Evolutionary conservation across 2,888 invertebrate genomes (phyloP).

Genomic region (Lucinisca nassula): DNA sequence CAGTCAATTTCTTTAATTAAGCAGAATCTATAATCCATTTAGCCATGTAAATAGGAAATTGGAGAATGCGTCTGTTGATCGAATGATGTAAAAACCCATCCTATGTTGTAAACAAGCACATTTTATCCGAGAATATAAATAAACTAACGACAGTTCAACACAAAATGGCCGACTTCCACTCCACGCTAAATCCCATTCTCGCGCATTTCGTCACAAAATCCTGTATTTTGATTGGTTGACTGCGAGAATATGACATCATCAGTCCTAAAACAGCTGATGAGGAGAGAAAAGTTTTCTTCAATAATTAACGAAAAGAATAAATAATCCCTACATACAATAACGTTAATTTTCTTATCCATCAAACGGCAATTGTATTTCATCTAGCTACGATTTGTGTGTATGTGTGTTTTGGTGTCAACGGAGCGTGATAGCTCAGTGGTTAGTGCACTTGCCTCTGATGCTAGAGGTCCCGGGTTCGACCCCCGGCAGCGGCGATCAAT

Average conservation of each 20-base stretch:
- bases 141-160: conserved; percentile 42
- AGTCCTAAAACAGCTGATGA: conserved; percentile 73
- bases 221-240: conserved; percentile 68
- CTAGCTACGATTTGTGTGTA: no score
- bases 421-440: no score
- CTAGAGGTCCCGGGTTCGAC: no score
- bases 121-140: conserved; percentile 10
- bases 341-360: no score
- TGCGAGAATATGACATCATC: conserved; percentile 75
- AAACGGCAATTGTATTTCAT: no score
- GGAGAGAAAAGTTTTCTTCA: no score
- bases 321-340: no score
- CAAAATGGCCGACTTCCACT: conserved; percentile 85
- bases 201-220: conserved; percentile 77
- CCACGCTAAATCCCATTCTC: conserved; percentile 81
- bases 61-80: not conserved
- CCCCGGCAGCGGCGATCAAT: no score
- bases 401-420: no score
- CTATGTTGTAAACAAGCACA: conserved; percentile 25
- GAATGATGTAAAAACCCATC: conserved; percentile 3
- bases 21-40: conserved; percentile 61
- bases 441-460: no score
- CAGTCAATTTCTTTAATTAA: conserved; percentile 37
- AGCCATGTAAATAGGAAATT: conserved; percentile 32
- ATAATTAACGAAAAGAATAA: no score